Evolutionary conservation across 2,113 vertebrate species (phyloP), one percentile per base, ranked within the genome.

Genomic region (Oplegnathus fasciatus): DNA sequence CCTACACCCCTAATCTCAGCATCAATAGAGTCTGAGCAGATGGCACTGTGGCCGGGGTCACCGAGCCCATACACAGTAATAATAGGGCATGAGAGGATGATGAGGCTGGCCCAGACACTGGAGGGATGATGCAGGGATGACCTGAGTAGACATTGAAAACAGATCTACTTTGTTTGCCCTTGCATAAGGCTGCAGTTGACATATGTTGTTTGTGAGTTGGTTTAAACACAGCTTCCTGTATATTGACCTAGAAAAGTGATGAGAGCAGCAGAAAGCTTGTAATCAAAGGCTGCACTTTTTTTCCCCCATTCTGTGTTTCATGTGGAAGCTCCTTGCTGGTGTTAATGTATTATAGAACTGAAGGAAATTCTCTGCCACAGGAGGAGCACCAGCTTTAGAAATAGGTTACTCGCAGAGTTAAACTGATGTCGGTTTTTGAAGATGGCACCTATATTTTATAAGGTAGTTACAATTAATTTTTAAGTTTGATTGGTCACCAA

Each of bases 211-310:
- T 91, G 89, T 77, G 82, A 86, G 75, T 28, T 20, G 67, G 50
- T 83, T 88, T 82, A 70, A 91, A 80, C 64, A 40, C 79, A 68
- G 42, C 30, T 64, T 68, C 55, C 67, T 82, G 76, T 22, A 82
- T 32, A 1, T 17, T 88, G 93, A 93, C 93, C 93, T 88, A 87
- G 86, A 92, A 94, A 92, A 86, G 86, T 86, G 89, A 86, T 80
- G 81, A 78, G 68, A 66, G 44, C 80, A 71, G 80, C 73, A 83
- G 75, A 81, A 80, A 60, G 67, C 54, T 69, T 26, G 14, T 4
- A 62, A 73, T 85, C 81, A 88, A 68, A 44, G 42, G 50, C 67
- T 75, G 40, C 66, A 32, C 44, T 17, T 50, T 46, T 44, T 40
- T 44, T 57, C 17, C 8, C 46, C 15, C n/a, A 17, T 9, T 44